These are phyloP conservation scores for Sericinus montela DNA, from an alignment of 2,888 invertebrate species.

Conservation along the genomic window DNA sequence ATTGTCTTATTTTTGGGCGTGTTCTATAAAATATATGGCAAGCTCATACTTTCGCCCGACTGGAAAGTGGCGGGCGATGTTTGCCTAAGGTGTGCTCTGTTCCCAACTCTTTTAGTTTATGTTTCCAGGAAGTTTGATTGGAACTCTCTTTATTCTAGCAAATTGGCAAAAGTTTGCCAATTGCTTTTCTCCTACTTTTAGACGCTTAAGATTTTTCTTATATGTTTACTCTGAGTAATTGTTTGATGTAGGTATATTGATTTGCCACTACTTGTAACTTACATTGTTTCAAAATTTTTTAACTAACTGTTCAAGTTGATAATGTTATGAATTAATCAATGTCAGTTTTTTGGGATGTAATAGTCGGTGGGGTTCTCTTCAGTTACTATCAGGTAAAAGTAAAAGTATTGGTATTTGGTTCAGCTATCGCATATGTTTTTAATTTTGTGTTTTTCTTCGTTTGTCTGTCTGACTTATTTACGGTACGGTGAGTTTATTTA, in stretches of 20 bases:
- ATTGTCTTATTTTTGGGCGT: slow-evolving; percentile 1
- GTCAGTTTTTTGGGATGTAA: too few species aligned
- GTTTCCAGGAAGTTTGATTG: slow-evolving; percentile 61
- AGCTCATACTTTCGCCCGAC: slow-evolving; percentile 18
- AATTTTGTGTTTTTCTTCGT: too few species aligned
- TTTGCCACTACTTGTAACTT: background rate
- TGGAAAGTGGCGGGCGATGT: slow-evolving; percentile 33
- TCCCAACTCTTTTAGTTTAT: slow-evolving; percentile 53
- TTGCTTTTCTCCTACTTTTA: slow-evolving; percentile 57
- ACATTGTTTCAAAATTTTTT: too few species aligned
- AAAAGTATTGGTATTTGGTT: too few species aligned
- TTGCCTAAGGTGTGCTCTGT: slow-evolving; percentile 45
- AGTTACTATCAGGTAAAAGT: too few species aligned
- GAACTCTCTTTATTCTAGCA: slow-evolving; percentile 68
- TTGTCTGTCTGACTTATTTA: too few species aligned
- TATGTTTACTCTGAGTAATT: slow-evolving; percentile 8
- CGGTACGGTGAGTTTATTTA: too few species aligned
- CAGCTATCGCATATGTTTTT: too few species aligned
- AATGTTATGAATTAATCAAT: too few species aligned
- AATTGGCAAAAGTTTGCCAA: slow-evolving; percentile 66
- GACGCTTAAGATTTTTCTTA: slow-evolving; percentile 15
- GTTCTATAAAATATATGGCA: slow-evolving; percentile 1
- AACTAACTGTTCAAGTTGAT: too few species aligned
- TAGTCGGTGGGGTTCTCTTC: too few species aligned
- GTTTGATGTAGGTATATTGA: background rate